Conservation (phyloP, 1,140 invertebrate genomes). For the Pachyrhynchus sulphureomaculatus region DNA sequence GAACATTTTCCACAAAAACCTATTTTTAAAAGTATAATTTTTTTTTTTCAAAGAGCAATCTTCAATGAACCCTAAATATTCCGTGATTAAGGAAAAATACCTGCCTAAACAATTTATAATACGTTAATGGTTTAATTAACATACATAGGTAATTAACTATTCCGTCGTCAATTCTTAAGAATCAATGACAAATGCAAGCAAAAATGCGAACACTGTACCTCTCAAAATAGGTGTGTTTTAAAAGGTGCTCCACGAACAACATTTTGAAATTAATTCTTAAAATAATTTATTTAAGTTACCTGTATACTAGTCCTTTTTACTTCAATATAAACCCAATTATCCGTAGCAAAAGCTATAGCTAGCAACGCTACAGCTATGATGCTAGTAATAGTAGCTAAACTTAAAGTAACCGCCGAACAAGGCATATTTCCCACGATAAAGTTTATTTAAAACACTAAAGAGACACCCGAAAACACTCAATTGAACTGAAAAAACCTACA, state of each 20-base stretch:
- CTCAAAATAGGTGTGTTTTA: no score
- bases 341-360: conserved; percentile 90
- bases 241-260: neutral
- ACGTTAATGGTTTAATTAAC: no score
- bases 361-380: conserved; percentile 88
- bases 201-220: no score
- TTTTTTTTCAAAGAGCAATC: no score
- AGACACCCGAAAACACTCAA: conserved; percentile 3
- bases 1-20: no score
- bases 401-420: conserved; percentile 91
- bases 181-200: neutral
- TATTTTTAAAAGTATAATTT: no score
- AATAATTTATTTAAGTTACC: conserved; percentile 61
- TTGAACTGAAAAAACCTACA: neutral
- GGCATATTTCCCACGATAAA: conserved; percentile 69
- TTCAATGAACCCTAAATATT: no score
- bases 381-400: conserved; percentile 89
- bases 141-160: no score
- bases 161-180: no score
- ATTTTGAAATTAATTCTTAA: neutral
- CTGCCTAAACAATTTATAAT: no score
- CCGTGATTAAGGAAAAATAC: no score
- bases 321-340: conserved; percentile 92
- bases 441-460: conserved; percentile 1
- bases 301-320: conserved; percentile 84